Evolutionary conservation across 2,797 vertebrate genomes (phyloP).

Genomic region (Cyclura pinguis): DNA sequence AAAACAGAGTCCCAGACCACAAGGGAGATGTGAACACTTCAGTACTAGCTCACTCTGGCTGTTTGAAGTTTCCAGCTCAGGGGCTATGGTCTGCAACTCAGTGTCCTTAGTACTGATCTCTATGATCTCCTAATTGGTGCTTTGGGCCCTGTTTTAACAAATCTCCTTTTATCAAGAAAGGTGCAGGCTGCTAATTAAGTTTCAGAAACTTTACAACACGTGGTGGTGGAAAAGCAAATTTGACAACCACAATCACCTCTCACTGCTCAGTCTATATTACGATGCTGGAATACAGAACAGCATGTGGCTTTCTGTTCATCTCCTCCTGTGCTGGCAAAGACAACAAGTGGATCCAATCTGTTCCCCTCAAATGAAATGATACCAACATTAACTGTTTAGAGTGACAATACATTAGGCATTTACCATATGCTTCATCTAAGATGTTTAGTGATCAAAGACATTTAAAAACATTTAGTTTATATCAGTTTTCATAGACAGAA

Average conservation of each 20-base stretch:
- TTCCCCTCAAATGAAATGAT: not conserved
- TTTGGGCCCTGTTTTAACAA: slow-evolving; percentile 11
- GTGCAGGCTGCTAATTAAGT: not conserved
- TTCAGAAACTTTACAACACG: slow-evolving; percentile 11
- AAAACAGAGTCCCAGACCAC: not conserved
- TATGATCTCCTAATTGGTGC: slow-evolving; percentile 1
- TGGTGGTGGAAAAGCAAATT: slow-evolving; percentile 5
- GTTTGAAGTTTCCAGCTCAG: not conserved
- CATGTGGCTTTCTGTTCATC: not conserved
- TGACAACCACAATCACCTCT: not conserved
- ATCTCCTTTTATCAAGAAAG: slow-evolving; percentile 16
- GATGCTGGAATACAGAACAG: not conserved
- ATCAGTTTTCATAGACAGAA: not conserved
- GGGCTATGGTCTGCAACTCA: slow-evolving; percentile 8
- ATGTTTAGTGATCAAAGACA: not conserved
- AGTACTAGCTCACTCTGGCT: not conserved
- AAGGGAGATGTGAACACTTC: not conserved
- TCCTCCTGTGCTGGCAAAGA: not conserved
- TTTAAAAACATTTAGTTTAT: not conserved
- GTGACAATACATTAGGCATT: not conserved
- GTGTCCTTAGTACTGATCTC: slow-evolving; percentile 2
- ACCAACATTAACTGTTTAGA: not conserved
- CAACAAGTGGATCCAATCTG: not conserved
- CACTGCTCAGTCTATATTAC: not conserved
- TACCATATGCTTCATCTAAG: not conserved